Conservation (phyloP, 2,888 invertebrate species). For the Celastrina argiolus region DNA sequence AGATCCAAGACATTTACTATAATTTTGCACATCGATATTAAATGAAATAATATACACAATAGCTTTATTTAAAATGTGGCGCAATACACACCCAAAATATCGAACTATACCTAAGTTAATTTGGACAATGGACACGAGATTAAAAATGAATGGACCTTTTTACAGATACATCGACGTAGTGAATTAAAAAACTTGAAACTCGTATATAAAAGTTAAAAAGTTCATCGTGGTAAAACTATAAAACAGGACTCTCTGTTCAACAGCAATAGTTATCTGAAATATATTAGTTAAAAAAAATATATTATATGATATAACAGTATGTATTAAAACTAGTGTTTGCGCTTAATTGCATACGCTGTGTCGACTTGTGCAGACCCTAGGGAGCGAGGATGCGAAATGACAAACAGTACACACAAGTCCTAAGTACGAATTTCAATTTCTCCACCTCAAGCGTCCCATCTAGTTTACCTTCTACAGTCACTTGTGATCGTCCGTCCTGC, state of each 20-base stretch:
- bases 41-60: constrained; percentile 76
- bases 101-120: constrained; percentile 72
- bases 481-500: not conserved
- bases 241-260: constrained; percentile 68
- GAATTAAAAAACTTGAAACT: constrained; percentile 55
- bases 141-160: constrained; percentile 65
- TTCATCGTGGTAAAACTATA: constrained; percentile 66
- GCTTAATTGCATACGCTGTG: constrained; percentile 35
- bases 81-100: constrained; percentile 77
- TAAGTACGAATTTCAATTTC: too few relatives aligned
- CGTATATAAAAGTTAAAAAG: constrained; percentile 55
- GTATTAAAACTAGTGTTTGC: constrained; percentile 56
- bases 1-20: constrained; percentile 78
- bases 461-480: not conserved
- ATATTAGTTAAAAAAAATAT: constrained; percentile 73
- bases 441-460: too few relatives aligned
- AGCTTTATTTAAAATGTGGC: constrained; percentile 66
- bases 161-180: constrained; percentile 40
- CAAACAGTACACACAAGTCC: too few relatives aligned
- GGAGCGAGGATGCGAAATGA: too few relatives aligned
- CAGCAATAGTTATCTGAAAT: constrained; percentile 75
- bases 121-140: constrained; percentile 74
- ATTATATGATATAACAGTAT: constrained; percentile 64
- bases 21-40: constrained; percentile 76
- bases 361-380: constrained; percentile 19